Base-by-base conservation (phyloP, 2,113 vertebrate genomes). In the Aptenodytes forsteri region DNA sequence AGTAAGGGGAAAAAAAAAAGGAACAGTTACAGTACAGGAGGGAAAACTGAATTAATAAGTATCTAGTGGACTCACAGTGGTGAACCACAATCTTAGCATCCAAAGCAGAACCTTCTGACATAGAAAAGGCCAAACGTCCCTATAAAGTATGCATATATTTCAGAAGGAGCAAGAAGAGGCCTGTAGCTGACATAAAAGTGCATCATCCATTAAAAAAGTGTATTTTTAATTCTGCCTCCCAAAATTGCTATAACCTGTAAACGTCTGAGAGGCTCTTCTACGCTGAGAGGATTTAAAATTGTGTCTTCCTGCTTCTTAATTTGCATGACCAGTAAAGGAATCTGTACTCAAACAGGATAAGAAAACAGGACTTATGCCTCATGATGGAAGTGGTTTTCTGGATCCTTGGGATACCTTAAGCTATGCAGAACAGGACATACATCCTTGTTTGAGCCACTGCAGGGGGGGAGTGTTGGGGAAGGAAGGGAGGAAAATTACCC, bases 281-380 rank as follows among this genome's bases (percentile, higher is more conserved):
- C 11, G 38, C 21, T 9, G 22, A 27, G 44, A 21, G 30, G 64
- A 56, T 67, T 66, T 86, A 25, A 73, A 86, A 77, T 14, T 29
- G 2, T 56, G n/a, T 72, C 73, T 92, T 94, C 89, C 94, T 81
- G 77, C 42, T 87, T 66, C 65, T 83, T 87, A 64, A 90, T 93
- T 91, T 93, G 89, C 89, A 89, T 84, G 50, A 58, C 15, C 34
- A 70, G 70, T 89, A 83, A 89, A 82, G 29, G 54, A 61, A 85
- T 62, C 73, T 87, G 46, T 80, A 81, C n/a, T 86, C 83, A 93
- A 95, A 95, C 62, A 95, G 64, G 80, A 38, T 87, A 96, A 90
- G 25, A 92, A 95, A 94, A 82, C 69, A 95, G 64, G 71, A 92
- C 89, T 70, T 72, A 69, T 16, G 54, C 71, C 67, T 84, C 66